phyloP scores from a whole-genome alignment of 1,140 invertebrate species.

The Sarcophaga bullata region DNA sequence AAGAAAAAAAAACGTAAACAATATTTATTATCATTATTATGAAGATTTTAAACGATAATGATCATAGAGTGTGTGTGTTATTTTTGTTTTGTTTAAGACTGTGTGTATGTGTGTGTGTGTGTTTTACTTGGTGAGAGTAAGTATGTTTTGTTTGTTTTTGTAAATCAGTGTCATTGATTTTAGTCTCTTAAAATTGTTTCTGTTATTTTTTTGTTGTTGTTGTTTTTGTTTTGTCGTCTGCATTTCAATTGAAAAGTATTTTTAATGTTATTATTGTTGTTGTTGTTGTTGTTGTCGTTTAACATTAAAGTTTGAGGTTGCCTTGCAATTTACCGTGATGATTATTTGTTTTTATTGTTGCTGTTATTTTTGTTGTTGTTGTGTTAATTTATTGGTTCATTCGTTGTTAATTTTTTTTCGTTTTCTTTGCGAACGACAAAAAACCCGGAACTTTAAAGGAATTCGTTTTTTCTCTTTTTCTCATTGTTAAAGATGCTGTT shows the following conservation, averaged over 20 bases:
- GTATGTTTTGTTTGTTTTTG: neutral
- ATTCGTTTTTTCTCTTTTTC: conserved; percentile 20
- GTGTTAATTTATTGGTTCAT: neutral
- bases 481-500: neutral
- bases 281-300: neutral
- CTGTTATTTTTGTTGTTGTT: neutral
- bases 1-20: neutral
- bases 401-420: neutral
- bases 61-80: neutral
- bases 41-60: conserved; percentile 6
- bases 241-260: conserved; percentile 10
- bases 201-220: neutral
- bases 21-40: conserved; percentile 6
- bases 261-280: neutral
- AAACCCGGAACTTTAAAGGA: conserved; percentile 39
- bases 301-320: neutral
- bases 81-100: too few relatives aligned
- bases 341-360: neutral
- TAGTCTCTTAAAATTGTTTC: neutral
- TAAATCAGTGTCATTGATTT: neutral
- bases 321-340: neutral
- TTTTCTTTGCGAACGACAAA: neutral
- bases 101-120: neutral
- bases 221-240: neutral
- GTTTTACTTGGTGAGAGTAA: neutral